Percentiles rank a stretch among this genome's conserved stretches.
phyloP scores from a whole-genome alignment of 2,888 invertebrate species.

The Drosophila pseudotakahashii region DNA sequence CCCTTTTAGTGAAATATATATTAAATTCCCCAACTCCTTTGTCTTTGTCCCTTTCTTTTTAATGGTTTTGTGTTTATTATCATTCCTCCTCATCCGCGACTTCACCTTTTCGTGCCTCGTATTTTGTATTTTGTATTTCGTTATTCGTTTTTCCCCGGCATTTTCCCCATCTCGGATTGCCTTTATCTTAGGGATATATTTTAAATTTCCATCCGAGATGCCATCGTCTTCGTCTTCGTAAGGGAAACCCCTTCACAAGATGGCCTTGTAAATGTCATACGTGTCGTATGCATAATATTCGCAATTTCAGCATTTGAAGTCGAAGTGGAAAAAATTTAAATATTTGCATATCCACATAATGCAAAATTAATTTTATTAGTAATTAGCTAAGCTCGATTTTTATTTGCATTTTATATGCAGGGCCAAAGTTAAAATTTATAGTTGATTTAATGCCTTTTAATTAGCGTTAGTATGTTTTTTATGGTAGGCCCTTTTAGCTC shows the following conservation, averaged over 20 bases:
- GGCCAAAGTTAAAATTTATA: no score
- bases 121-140: background rate
- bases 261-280: conserved; percentile 23
- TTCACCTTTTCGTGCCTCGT: conserved; percentile 14
- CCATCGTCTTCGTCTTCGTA: no score
- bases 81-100: conserved; percentile 21
- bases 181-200: conserved; percentile 44
- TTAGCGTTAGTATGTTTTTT: conserved; percentile 29
- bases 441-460: conserved; percentile 32
- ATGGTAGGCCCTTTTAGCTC: background rate
- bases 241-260: background rate
- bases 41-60: conserved; percentile 5
- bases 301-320: conserved; percentile 19
- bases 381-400: conserved; percentile 23
- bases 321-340: background rate
- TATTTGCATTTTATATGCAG: no score
- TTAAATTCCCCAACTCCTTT: conserved; percentile 22
- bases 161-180: conserved; percentile 35
- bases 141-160: background rate
- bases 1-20: conserved; percentile 20
- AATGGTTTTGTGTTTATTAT: conserved; percentile 43
- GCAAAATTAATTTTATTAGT: conserved; percentile 5
- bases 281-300: conserved; percentile 55
- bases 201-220: conserved; percentile 44
- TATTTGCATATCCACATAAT: background rate